Base-by-base conservation (phyloP, 2,888 invertebrate species). In the Pseudeuparius sepicola region DNA sequence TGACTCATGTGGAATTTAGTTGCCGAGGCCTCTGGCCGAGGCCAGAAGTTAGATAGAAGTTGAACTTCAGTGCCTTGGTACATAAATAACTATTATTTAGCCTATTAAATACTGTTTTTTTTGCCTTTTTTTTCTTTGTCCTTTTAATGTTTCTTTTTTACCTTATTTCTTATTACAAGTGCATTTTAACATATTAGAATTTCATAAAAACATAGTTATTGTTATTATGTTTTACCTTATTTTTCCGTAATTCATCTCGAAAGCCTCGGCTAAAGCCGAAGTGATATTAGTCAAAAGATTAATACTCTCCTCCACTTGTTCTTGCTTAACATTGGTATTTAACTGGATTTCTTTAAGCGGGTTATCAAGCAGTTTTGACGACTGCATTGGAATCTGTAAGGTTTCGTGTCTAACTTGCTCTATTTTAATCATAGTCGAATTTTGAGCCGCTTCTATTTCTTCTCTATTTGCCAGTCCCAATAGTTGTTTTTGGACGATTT, bases 361-460 rank as follows among this genome's bases (percentile, higher is more conserved):
- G 30, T 49, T 47, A 10, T 41, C 40, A 7, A 46, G 14, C 3
- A 40, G 18, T 18, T 39, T 31, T 9, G 17, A 31, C 3, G 40
- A 31, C 14, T 24, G 16, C 12, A 37, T 34, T 10, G 42, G 41
- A 5, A 34, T 29, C 7, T 15, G 7, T 14, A 20, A 9, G n/a
- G 26, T 31, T 25, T 41, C 36, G 4, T 35, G 15, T 40, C 40
- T 42, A 12, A 47, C 39, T 37, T 49, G 45, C 23, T 46, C 45
- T 9, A 51, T 18, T 31, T 47, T 45, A 12, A 31, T 27, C n/a
- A 46, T 6, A 0, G 81, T 81, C 32, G 71, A 64, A 55, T 83
- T 83, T 41, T 71, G 68, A 17, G 71, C 53, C 7, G 62, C 59
- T 36, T 70, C 66, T 2, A 81, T 56, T 39, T 77, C 73, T 1